Conservation (phyloP, 2,797 vertebrate species). For the Poeciliopsis gracilis region DNA sequence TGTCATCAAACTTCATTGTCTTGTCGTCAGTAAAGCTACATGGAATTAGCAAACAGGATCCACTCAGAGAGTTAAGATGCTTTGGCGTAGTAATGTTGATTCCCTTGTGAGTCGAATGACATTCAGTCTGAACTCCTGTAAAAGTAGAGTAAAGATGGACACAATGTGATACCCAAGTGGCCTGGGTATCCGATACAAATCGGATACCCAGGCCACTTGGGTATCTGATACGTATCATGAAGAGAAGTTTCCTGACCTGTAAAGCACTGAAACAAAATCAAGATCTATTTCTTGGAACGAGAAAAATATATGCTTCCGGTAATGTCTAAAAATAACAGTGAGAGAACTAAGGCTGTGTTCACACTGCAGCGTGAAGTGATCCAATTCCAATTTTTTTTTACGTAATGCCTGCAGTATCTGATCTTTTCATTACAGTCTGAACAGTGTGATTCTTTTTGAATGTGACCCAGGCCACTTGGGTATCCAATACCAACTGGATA, state of each 20-base stretch:
- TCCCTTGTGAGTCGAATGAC: not conserved
- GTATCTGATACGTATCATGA: not conserved
- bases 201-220: too few relatives aligned
- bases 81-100: not conserved
- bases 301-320: not conserved
- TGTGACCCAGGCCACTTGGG: too few relatives aligned
- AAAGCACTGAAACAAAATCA: not conserved
- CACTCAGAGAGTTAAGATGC: not conserved
- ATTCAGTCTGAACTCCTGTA: slow-evolving; percentile 1
- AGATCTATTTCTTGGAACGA: not conserved
- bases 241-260: not conserved
- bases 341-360: not conserved
- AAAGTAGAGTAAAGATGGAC: not conserved
- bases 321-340: not conserved
- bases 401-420: too few relatives aligned
- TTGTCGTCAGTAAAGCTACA: not conserved
- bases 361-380: too few relatives aligned
- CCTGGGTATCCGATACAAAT: too few relatives aligned
- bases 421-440: too few relatives aligned
- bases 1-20: not conserved
- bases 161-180: not conserved
- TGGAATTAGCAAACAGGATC: slow-evolving; percentile 13
- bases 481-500: too few relatives aligned
- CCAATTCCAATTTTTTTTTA: too few relatives aligned
- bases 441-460: too few relatives aligned